Evolutionary conservation across 2,797 vertebrate species (phyloP).

Genomic region (Manis crassicaudata): DNA sequence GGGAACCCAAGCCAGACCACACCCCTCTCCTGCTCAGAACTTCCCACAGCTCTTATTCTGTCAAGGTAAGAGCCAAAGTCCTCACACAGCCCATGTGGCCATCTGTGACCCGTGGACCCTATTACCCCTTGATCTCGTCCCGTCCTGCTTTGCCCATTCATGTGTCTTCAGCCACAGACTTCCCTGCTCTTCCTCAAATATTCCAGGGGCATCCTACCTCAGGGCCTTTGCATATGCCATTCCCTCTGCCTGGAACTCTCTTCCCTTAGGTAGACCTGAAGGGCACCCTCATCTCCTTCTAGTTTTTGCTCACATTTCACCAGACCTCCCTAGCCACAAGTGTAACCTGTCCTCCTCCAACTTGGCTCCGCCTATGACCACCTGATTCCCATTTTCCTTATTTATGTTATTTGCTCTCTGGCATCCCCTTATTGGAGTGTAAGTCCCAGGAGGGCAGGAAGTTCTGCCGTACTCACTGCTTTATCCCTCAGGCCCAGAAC

Average conservation of each 20-base stretch:
- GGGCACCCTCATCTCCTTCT: background rate
- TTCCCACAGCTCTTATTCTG: background rate
- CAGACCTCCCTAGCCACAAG: background rate
- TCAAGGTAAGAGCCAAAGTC: background rate
- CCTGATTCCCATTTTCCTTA: background rate
- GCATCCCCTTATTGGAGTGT: background rate
- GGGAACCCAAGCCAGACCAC: background rate
- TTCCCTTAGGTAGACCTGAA: background rate
- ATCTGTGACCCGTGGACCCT: background rate
- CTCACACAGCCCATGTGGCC: rapidly evolving
- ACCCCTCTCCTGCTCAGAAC: background rate
- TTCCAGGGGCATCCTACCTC: background rate
- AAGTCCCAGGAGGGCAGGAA: background rate
- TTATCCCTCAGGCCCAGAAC: background rate
- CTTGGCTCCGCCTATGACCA: background rate
- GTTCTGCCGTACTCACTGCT: background rate
- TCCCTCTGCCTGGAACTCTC: background rate
- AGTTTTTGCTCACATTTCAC: background rate
- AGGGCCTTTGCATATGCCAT: background rate
- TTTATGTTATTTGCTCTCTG: background rate
- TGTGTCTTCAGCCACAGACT: background rate
- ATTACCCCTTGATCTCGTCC: background rate
- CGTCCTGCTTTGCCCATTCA: background rate
- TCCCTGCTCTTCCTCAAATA: background rate
- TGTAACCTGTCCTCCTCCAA: background rate